phyloP scores from a whole-genome alignment of 64 coral and sea anemone species.

The Dendrophyllia cribrosa region DNA sequence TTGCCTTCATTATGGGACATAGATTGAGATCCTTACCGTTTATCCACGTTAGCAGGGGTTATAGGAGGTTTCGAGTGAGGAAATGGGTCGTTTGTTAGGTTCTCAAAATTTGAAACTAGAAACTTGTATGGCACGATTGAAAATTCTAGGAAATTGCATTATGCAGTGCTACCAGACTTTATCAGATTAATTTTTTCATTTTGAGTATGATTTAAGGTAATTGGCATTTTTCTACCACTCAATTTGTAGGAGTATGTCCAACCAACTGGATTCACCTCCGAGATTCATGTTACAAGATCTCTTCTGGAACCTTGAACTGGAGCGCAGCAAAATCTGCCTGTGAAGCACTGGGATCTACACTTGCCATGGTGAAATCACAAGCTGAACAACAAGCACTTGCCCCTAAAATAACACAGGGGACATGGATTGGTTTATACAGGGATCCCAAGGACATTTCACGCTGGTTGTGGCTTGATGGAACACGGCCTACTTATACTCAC shows the following conservation, averaged over 20 bases:
- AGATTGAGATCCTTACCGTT: no score
- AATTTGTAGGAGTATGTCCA: background rate
- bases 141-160: no score
- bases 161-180: no score
- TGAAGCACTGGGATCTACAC: background rate
- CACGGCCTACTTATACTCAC: background rate
- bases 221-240: no score
- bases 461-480: background rate
- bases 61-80: no score
- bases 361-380: background rate
- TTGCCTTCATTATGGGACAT: no score
- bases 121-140: no score
- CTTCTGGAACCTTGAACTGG: background rate
- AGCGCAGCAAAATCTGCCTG: background rate
- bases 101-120: no score
- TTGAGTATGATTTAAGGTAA: no score
- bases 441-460: background rate
- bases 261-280: background rate
- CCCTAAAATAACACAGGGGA: background rate
- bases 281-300: background rate
- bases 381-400: background rate
- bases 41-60: no score
- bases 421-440: background rate
- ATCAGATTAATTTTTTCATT: no score
- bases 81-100: no score